Percentiles rank a stretch among this genome's conserved stretches.
Conservation (phyloP, 2,888 invertebrate genomes). For the Xylota segnis region DNA sequence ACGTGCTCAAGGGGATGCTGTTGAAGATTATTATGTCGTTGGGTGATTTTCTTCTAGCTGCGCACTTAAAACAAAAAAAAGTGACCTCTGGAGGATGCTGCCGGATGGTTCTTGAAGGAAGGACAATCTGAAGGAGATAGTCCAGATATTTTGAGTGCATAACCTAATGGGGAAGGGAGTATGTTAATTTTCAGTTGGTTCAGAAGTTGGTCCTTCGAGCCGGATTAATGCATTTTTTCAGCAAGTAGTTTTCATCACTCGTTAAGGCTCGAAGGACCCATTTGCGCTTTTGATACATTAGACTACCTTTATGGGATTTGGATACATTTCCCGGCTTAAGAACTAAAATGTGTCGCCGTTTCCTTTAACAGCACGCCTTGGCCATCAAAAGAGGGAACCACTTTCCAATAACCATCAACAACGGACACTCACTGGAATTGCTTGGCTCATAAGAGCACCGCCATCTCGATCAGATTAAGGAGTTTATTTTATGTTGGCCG, state of each 20-base stretch:
- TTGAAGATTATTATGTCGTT: slow-evolving; percentile 29
- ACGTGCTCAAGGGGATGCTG: slow-evolving; percentile 46
- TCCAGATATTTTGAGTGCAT: no score
- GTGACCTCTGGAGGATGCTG: slow-evolving; percentile 1
- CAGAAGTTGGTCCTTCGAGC: no score
- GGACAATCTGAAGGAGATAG: no score
- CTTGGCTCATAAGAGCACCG: slow-evolving; percentile 38
- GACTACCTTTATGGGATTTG: no score
- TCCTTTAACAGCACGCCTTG: background rate
- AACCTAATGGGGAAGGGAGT: no score
- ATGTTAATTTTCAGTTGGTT: no score
- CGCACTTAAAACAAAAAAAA: background rate
- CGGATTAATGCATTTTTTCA: no score
- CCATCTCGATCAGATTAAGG: slow-evolving; percentile 43
- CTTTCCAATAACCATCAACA: slow-evolving; percentile 51
- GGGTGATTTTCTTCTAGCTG: background rate
- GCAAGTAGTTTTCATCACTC: no score
- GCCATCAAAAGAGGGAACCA: background rate
- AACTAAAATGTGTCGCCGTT: background rate
- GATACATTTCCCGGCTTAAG: background rate
- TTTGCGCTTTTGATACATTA: background rate
- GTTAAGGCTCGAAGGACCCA: background rate
- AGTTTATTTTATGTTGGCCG: slow-evolving; percentile 46
- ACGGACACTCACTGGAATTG: slow-evolving; percentile 38
- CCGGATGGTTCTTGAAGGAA: background rate